Evolutionary conservation across 2,888 invertebrate species (phyloP).

Genomic region (Cheilosia pagana): DNA sequence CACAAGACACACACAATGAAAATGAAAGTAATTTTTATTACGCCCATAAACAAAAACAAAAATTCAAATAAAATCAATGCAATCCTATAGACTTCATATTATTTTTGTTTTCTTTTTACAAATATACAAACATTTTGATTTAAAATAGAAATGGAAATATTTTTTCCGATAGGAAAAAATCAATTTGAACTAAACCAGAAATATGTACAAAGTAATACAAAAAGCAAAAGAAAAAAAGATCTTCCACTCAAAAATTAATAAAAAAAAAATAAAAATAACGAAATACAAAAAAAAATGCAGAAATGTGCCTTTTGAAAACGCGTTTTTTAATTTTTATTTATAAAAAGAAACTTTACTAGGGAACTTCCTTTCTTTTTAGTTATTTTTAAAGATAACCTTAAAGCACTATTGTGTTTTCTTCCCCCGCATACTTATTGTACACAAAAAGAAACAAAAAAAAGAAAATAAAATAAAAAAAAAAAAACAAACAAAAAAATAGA

Average conservation of each 20-base stretch:
- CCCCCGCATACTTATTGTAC: neutral
- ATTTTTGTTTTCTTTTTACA: slow-evolving; percentile 47
- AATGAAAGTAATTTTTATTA: slow-evolving; percentile 50
- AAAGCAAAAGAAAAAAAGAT: slow-evolving; percentile 23
- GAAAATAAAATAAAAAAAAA: slow-evolving; percentile 1
- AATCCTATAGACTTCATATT: slow-evolving; percentile 65
- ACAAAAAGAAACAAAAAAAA: neutral
- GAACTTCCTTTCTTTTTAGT: slow-evolving; percentile 21
- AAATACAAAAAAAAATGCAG: slow-evolving; percentile 41
- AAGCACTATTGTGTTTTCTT: slow-evolving; percentile 46
- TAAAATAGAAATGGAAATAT: slow-evolving; percentile 58
- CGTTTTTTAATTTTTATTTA: slow-evolving; percentile 52
- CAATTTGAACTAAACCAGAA: slow-evolving; percentile 46
- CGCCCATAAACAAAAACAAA: slow-evolving; percentile 14
- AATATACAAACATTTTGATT: slow-evolving; percentile 62
- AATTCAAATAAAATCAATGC: slow-evolving; percentile 60
- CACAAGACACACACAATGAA: slow-evolving; percentile 37
- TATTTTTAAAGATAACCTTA: slow-evolving; percentile 16
- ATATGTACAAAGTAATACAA: slow-evolving; percentile 67
- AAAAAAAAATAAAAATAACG: slow-evolving; percentile 20
- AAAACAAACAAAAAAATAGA: neutral
- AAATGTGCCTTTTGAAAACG: slow-evolving; percentile 73
- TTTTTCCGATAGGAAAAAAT: slow-evolving; percentile 42
- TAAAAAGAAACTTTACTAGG: slow-evolving; percentile 13
- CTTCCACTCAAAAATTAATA: slow-evolving; percentile 56